phyloP scores from a whole-genome alignment of 2,797 vertebrate species.

The Dermochelys coriacea region DNA sequence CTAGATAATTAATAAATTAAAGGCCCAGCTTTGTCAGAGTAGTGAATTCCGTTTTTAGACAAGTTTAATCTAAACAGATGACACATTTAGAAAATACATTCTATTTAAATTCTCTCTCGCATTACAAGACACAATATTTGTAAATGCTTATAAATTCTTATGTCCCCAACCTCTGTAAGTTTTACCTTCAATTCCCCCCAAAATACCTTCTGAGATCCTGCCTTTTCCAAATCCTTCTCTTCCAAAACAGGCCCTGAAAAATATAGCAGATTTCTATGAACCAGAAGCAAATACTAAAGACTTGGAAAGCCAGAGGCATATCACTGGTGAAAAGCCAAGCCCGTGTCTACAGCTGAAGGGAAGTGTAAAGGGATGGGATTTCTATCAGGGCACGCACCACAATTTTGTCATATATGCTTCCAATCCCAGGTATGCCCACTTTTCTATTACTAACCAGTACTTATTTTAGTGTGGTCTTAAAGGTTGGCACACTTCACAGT shows the following conservation, averaged over 20 bases:
- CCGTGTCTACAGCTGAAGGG: neutral
- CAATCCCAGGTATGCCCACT: neutral
- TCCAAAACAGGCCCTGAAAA: neutral
- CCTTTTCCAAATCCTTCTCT: neutral
- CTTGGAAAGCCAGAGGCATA: neutral
- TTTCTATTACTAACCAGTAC: neutral
- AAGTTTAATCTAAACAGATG: neutral
- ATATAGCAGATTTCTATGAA: neutral
- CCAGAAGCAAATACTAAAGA: neutral
- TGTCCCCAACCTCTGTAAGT: neutral
- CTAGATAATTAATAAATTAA: neutral
- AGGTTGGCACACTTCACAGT: neutral
- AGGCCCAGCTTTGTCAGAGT: conserved; percentile 22
- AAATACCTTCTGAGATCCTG: neutral
- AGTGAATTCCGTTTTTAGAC: neutral
- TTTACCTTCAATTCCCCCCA: neutral
- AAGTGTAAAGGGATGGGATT: neutral
- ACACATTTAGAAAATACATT: neutral
- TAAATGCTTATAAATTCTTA: neutral
- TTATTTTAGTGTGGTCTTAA: neutral
- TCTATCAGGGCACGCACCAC: neutral
- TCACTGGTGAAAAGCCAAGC: neutral
- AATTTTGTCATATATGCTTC: neutral
- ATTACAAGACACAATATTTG: neutral
- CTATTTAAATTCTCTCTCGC: neutral